Base-by-base conservation (phyloP, 2,113 vertebrate species). In the Alces alces region DNA sequence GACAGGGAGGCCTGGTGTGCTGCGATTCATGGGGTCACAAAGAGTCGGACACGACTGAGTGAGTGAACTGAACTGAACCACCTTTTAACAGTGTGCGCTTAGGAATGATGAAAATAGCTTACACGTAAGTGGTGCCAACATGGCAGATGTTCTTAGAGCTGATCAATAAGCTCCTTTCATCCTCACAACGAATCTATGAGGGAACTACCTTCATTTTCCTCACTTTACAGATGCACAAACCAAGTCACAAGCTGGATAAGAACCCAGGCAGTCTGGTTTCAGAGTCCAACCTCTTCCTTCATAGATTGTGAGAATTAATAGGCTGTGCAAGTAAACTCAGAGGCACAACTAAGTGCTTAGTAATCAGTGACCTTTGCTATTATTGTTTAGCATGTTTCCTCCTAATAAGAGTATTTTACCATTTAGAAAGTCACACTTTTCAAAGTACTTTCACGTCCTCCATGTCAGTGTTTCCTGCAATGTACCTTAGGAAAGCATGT, bases 381-480 rank as follows among this genome's bases (percentile, higher is more conserved):
- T 95, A 78, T n/a, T 83, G 66, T 93, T 92, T 89, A 95, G 54
- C 87, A 55, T 93, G 25, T 92, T 96, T 96, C 86, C 93, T 94
- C 61, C 64, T 80, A 88, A 73, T 55, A 58, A 97, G 58, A 93
- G 58, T 84, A 78, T 91, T 95, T 96, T 78, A 58, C 60, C 76
- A 93, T 95, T 66, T 96, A 70, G 60, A 93, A 93, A 96, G 70
- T 86, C 66, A 91, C 5, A 78, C 17, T 97, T 98, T 91, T 54
- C 43, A 78, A 88, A 97, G 54, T 86, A 39, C 47, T 58, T 96
- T 95, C 47, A 39, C 95, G 94, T 90, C 50, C 23, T 79, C 47
- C 17, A 17, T 61, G 50, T 88, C 64, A 78, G 2, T 80, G 76
- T 96, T 60, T 94, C 50, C 76, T 78, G 14, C n/a, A 86, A 39